These are phyloP conservation scores for Altica lythri DNA, from an alignment of 2,888 invertebrate genomes.

Conservation along the genomic window DNA sequence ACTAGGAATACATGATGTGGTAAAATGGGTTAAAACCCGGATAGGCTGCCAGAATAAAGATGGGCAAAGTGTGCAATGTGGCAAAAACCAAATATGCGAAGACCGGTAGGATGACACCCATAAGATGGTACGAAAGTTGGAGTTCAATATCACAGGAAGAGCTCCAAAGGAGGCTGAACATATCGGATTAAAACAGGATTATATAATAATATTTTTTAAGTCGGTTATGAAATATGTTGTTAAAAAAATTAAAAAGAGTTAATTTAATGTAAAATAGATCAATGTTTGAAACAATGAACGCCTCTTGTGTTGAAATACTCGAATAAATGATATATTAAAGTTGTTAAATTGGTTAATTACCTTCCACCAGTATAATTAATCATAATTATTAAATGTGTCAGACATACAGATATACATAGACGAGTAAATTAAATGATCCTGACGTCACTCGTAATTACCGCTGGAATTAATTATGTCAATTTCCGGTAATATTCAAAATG, in stretches of 20 bases:
- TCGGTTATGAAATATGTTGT: neutral
- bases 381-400: conserved; percentile 33
- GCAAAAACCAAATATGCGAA: too few species aligned
- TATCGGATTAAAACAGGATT: too few species aligned
- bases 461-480: conserved; percentile 31
- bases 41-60: too few species aligned
- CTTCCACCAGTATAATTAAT: conserved; percentile 36
- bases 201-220: too few species aligned
- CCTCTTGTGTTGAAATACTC: conserved; percentile 2
- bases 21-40: too few species aligned
- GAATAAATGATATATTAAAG: conserved; percentile 14
- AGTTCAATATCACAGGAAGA: too few species aligned
- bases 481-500: conserved; percentile 26
- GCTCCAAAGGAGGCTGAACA: too few species aligned
- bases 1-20: too few species aligned
- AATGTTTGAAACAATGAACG: conserved; percentile 2
- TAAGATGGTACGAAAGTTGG: too few species aligned
- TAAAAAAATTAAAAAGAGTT: neutral
- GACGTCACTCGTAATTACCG: conserved; percentile 32
- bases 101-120: too few species aligned
- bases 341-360: conserved; percentile 36
- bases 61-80: too few species aligned
- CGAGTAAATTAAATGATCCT: conserved; percentile 29
- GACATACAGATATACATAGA: conserved; percentile 27
- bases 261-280: conserved; percentile 7